These are phyloP conservation scores for Drosophila mayaguana DNA, from an alignment of 2,888 invertebrate species.

Conservation along the genomic window DNA sequence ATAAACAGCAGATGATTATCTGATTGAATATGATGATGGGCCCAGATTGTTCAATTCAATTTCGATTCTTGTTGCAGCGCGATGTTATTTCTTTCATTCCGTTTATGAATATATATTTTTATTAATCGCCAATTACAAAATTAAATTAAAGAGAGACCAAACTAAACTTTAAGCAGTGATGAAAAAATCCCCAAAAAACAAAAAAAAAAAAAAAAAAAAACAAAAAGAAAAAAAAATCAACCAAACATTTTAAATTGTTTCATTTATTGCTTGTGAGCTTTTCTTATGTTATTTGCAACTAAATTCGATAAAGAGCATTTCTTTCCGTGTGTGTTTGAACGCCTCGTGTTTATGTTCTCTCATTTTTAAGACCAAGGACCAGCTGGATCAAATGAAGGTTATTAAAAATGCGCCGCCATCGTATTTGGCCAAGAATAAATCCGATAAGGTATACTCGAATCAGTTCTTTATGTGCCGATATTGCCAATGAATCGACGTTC, in stretches of 20 bases:
- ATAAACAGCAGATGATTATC: slow-evolving; percentile 21
- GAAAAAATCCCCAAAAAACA: slow-evolving; percentile 16
- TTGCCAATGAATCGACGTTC: slow-evolving; percentile 32
- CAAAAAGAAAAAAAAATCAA: neutral
- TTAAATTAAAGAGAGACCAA: slow-evolving; percentile 34
- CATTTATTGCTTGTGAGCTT: slow-evolving; percentile 33
- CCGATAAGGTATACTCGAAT: slow-evolving; percentile 89
- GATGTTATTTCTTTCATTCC: slow-evolving; percentile 39
- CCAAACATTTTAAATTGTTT: slow-evolving; percentile 21
- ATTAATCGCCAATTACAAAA: slow-evolving; percentile 33
- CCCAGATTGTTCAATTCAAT: slow-evolving; percentile 41
- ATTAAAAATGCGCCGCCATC: slow-evolving; percentile 95
- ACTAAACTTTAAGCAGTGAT: slow-evolving; percentile 23
- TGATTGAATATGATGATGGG: slow-evolving; percentile 19
- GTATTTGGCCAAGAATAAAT: slow-evolving; percentile 93
- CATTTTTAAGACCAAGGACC: slow-evolving; percentile 87
- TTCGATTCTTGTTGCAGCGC: slow-evolving; percentile 43
- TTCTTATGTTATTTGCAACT: slow-evolving; percentile 2
- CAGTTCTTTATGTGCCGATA: neutral
- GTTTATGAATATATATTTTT: slow-evolving; percentile 48
- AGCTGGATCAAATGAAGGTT: slow-evolving; percentile 89
- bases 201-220: neutral
- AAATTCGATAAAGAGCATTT: slow-evolving; percentile 27
- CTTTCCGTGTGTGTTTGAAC: slow-evolving; percentile 30
- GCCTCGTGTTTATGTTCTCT: slow-evolving; percentile 30